phyloP scores from a whole-genome alignment of 1,140 invertebrate species.

The Tetramorium parvispinum region DNA sequence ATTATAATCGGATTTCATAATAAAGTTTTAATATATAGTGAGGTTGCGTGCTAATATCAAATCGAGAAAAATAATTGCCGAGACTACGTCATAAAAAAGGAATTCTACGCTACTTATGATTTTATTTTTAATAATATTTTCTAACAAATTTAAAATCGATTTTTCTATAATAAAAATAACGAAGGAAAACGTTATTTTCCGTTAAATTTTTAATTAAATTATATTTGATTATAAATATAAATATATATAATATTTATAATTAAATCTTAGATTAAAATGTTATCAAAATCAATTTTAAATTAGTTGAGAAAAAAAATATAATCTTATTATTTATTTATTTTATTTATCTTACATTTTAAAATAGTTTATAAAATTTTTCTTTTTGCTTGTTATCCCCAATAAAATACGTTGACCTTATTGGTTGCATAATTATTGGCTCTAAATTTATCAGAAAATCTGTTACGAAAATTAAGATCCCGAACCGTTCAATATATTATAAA shows the following conservation, averaged over 20 bases:
- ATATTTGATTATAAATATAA: background rate
- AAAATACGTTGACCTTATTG: background rate
- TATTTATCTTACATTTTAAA: background rate
- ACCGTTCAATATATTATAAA: background rate
- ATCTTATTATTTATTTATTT: background rate
- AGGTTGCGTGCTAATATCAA: background rate
- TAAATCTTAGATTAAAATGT: background rate
- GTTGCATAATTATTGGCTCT: background rate
- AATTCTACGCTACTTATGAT: background rate
- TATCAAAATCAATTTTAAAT: background rate
- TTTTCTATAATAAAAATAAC: background rate
- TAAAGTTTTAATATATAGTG: conserved; percentile 26
- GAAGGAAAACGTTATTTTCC: background rate
- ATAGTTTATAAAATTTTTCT: background rate
- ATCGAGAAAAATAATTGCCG: background rate
- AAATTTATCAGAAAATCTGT: background rate
- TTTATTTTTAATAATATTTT: background rate
- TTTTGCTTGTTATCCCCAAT: background rate
- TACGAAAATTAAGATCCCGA: background rate
- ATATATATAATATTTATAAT: background rate
- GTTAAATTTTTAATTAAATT: background rate
- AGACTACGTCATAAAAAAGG: background rate
- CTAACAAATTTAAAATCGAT: background rate
- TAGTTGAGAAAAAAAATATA: background rate
- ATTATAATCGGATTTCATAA: conserved; percentile 19